Conservation (phyloP, 2,888 invertebrate species). For the Timandra comae region DNA sequence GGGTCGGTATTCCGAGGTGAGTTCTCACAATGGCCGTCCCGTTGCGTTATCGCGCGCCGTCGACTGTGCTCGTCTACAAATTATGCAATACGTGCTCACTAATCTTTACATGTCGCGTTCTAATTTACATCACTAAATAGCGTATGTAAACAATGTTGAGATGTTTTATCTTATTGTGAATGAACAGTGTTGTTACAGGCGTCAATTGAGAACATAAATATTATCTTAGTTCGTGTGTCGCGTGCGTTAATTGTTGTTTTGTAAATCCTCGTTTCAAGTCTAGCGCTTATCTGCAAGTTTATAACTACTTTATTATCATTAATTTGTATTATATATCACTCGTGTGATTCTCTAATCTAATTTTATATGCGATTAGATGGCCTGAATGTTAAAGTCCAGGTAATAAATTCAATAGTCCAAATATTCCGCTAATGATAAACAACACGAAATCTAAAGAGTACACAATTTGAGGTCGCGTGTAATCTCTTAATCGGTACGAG, state of each 20-base stretch:
- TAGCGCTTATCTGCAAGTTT: no score
- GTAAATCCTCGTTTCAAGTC: no score
- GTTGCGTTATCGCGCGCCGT: constrained; percentile 21
- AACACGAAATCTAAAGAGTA: constrained; percentile 25
- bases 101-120: no score
- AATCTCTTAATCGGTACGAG: constrained; percentile 42
- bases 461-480: constrained; percentile 33
- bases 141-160: constrained; percentile 14
- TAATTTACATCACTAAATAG: constrained; percentile 4
- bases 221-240: constrained; percentile 20
- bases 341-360: no score
- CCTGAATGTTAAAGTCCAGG: constrained; percentile 26
- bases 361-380: constrained; percentile 18
- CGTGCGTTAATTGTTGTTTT: constrained; percentile 17
- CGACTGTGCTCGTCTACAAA: neutral
- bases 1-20: no score
- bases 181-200: no score
- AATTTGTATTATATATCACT: no score
- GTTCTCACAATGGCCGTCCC: no score
- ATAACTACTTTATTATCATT: no score
- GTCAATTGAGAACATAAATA: no score
- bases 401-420: constrained; percentile 31
- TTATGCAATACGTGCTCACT: neutral
- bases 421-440: constrained; percentile 30
- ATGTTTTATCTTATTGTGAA: neutral